These are phyloP conservation scores for Anthrax anthrax DNA, from an alignment of 2,888 invertebrate species.

Conservation along the genomic window DNA sequence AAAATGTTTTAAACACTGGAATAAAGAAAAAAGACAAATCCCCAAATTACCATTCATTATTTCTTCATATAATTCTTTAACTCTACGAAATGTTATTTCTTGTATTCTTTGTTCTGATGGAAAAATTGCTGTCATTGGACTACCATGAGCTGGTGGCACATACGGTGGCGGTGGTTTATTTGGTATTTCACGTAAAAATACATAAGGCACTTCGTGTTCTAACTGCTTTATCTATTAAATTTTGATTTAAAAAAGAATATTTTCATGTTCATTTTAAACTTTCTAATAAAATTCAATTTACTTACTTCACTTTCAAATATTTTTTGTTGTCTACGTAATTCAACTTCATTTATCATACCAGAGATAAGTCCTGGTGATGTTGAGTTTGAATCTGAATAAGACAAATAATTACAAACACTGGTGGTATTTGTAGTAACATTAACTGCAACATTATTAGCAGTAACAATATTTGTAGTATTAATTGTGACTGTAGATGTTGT, in stretches of 20 bases:
- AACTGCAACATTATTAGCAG: background rate
- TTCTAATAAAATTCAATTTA: background rate
- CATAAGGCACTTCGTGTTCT: slow-evolving; percentile 34
- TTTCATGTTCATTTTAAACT: background rate
- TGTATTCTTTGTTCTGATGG: slow-evolving; percentile 26
- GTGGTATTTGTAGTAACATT: too few species aligned
- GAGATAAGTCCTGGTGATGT: slow-evolving; percentile 18
- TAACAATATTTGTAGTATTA: background rate
- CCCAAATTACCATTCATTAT: slow-evolving; percentile 21
- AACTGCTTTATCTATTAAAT: slow-evolving; percentile 41
- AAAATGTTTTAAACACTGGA: background rate
- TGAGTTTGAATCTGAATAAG: background rate
- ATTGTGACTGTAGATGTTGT: too few species aligned
- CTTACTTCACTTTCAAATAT: slow-evolving; percentile 48
- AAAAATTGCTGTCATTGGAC: slow-evolving; percentile 29
- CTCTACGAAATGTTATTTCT: slow-evolving; percentile 24
- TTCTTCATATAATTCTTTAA: slow-evolving; percentile 23
- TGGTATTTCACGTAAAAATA: slow-evolving; percentile 51
- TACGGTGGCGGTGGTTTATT: slow-evolving; percentile 66
- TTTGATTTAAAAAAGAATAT: background rate
- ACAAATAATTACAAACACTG: background rate
- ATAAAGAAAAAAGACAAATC: background rate
- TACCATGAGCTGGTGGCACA: slow-evolving; percentile 42
- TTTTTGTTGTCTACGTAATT: slow-evolving; percentile 45
- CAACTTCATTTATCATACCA: slow-evolving; percentile 40